These are phyloP conservation scores for Rhyacophila evoluta DNA, from an alignment of 2,888 invertebrate species.

Conservation along the genomic window DNA sequence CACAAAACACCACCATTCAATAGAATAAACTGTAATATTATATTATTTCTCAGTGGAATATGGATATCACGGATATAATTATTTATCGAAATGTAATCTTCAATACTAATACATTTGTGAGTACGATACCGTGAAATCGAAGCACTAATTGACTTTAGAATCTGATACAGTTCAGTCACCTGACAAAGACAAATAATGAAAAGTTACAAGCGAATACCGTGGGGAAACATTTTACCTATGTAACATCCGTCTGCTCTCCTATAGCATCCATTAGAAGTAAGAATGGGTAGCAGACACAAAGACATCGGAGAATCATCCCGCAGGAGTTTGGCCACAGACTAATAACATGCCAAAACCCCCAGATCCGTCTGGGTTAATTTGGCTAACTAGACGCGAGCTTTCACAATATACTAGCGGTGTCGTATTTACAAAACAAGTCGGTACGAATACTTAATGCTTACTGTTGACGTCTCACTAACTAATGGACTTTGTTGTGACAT, in stretches of 20 bases:
- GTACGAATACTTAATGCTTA: neutral
- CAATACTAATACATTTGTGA: too few species aligned
- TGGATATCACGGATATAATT: too few species aligned
- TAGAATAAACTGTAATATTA: too few species aligned
- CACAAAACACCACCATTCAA: too few species aligned
- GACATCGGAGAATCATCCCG: neutral
- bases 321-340: neutral
- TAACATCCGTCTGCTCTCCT: neutral
- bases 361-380: constrained; percentile 4
- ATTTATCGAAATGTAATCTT: too few species aligned
- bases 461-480: neutral
- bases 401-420: neutral
- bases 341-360: neutral
- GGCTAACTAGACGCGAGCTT: constrained; percentile 11
- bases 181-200: neutral
- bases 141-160: too few species aligned
- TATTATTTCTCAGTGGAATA: too few species aligned
- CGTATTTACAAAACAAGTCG: neutral
- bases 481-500: neutral
- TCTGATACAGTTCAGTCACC: neutral
- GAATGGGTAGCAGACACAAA: constrained; percentile 11
- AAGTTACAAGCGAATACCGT: neutral
- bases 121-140: too few species aligned
- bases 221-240: neutral
- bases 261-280: constrained; percentile 4